Percentiles rank a stretch among this genome's conserved stretches.
These are phyloP conservation scores for Nanger granti DNA, from an alignment of 2,113 vertebrate species.

Conservation along the genomic window DNA sequence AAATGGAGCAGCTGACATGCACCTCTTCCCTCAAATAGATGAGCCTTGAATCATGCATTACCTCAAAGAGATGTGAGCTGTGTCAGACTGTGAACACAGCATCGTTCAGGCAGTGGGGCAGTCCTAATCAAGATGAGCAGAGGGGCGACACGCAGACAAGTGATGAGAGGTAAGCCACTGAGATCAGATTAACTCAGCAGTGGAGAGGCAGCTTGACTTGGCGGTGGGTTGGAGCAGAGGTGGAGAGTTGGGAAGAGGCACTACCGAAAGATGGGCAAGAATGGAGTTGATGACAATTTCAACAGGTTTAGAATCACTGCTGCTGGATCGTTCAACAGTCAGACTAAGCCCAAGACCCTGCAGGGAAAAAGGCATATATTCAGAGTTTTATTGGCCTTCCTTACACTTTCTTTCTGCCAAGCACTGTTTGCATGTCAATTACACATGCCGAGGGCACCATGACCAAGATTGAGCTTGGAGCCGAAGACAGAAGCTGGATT, in stretches of 20 bases:
- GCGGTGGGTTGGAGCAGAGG: neutral
- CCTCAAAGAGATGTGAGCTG: neutral
- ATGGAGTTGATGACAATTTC: neutral
- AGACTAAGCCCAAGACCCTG: neutral
- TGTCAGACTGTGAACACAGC: neutral
- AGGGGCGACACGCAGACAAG: neutral
- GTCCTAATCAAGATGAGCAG: neutral
- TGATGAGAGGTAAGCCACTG: neutral
- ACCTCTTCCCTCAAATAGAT: neutral
- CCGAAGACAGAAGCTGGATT: neutral
- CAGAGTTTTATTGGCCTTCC: neutral
- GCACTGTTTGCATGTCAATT: neutral
- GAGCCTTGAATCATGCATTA: neutral
- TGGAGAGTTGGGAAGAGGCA: neutral
- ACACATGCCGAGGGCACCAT: neutral
- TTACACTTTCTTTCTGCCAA: neutral
- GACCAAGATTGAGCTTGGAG: neutral
- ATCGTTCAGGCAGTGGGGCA: neutral
- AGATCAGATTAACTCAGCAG: neutral
- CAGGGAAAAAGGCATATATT: neutral
- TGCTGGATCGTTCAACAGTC: neutral
- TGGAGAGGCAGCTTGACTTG: neutral
- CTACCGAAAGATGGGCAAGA: neutral
- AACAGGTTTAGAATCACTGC: neutral
- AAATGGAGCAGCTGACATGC: neutral